These are phyloP conservation scores for Pseudotriccus pelzelni DNA, from an alignment of 2,797 vertebrate species.

Conservation along the genomic window DNA sequence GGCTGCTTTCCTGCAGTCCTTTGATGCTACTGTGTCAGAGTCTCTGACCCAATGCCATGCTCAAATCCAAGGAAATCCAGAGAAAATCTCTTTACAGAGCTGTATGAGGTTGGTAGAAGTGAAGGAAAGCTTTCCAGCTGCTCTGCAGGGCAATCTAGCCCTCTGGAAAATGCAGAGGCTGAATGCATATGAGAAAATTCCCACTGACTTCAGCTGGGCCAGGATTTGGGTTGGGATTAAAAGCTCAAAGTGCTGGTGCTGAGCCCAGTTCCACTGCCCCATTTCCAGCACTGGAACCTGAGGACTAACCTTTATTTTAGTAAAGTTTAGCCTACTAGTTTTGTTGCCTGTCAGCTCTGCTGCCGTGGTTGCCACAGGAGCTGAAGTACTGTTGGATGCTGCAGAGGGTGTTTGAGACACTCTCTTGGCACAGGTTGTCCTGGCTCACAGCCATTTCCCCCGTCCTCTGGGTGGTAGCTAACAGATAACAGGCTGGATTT, in stretches of 20 bases:
- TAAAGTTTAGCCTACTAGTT: not conserved
- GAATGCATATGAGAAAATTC: not conserved
- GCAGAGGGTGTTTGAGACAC: accelerated
- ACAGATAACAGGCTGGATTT: not conserved
- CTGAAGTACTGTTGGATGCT: not conserved
- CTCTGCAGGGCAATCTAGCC: not conserved
- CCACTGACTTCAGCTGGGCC: not conserved
- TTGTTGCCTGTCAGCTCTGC: not conserved
- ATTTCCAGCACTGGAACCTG: not conserved
- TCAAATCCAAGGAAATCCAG: not conserved
- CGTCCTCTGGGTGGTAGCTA: not conserved
- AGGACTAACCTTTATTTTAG: not conserved
- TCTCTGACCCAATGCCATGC: not conserved
- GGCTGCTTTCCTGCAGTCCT: not conserved
- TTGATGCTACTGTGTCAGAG: not conserved
- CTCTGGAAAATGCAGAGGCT: not conserved
- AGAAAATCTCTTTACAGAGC: constrained; percentile 1
- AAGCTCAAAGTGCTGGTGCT: not conserved
- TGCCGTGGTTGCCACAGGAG: not conserved
- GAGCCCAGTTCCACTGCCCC: not conserved
- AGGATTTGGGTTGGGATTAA: not conserved
- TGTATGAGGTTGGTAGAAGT: not conserved
- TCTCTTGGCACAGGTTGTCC: not conserved
- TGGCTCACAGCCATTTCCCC: not conserved
- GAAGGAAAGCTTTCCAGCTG: not conserved